Conservation (phyloP, 1,140 invertebrate genomes). For the Bombus confusus region DNA sequence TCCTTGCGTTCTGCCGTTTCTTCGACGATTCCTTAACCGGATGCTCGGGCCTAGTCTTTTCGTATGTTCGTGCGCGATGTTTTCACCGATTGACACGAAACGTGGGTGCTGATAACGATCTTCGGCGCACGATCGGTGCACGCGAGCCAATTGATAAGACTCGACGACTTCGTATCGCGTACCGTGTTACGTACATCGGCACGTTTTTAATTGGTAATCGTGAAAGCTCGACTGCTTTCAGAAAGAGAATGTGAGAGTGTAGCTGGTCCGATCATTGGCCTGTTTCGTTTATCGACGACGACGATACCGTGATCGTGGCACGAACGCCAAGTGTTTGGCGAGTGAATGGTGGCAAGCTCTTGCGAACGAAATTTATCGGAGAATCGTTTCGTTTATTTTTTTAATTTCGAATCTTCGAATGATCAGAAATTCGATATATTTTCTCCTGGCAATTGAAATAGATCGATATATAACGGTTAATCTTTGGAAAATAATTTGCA, state of each 20-base stretch:
- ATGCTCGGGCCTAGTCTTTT: conserved; percentile 23
- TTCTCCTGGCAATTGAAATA: too few relatives aligned
- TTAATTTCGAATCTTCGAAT: too few relatives aligned
- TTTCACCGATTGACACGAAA: conserved; percentile 36
- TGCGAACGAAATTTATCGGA: too few relatives aligned
- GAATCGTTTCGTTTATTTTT: too few relatives aligned
- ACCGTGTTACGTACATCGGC: not conserved
- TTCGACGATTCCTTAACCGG: conserved; percentile 20
- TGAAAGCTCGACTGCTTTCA: not conserved
- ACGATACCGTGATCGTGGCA: too few relatives aligned
- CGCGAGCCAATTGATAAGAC: not conserved
- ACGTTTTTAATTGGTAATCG: not conserved
- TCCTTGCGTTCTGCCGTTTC: not conserved
- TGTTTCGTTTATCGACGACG: too few relatives aligned
- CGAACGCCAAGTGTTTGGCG: too few relatives aligned
- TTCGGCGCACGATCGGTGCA: not conserved
- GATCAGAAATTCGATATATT: too few relatives aligned
- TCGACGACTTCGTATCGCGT: not conserved
- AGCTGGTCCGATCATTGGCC: too few relatives aligned
- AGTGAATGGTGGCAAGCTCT: too few relatives aligned
- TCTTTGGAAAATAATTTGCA: too few relatives aligned
- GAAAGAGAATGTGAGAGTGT: not conserved
- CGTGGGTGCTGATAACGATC: conserved; percentile 9
- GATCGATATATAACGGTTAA: too few relatives aligned
- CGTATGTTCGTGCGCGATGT: conserved; percentile 19